Percentiles rank a stretch among this genome's conserved stretches.
phyloP scores from a whole-genome alignment of 2,797 vertebrate species.

The Muscicapa comitata region DNA sequence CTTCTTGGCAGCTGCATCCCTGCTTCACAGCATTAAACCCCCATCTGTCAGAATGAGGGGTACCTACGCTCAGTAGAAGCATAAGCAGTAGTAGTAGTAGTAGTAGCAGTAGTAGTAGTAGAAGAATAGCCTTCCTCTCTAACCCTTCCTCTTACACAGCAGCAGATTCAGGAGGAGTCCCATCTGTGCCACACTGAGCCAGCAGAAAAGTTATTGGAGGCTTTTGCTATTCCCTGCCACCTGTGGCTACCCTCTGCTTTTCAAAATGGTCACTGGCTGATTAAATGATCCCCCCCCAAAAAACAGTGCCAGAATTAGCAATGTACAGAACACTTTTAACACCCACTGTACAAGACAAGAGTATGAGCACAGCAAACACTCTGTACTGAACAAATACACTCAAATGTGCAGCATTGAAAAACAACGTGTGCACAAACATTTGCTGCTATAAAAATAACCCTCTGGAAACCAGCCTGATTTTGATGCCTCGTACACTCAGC shows the following conservation, averaged over 20 bases:
- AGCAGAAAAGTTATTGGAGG: not conserved
- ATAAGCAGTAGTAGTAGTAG: no score
- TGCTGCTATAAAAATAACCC: not conserved
- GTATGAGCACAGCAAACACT: not conserved
- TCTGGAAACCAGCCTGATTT: not conserved
- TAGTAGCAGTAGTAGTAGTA: no score
- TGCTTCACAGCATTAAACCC: not conserved
- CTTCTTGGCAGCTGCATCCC: not conserved
- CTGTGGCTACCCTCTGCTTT: not conserved
- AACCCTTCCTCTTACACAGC: not conserved
- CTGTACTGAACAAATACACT: not conserved
- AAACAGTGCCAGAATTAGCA: not conserved
- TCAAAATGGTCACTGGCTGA: not conserved
- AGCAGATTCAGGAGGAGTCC: not conserved
- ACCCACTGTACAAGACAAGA: not conserved
- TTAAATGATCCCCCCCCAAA: not conserved
- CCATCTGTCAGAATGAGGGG: not conserved
- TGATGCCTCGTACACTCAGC: not conserved
- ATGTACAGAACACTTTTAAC: not conserved
- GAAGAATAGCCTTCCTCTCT: not conserved
- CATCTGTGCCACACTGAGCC: not conserved
- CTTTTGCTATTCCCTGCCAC: not conserved
- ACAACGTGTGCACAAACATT: not conserved
- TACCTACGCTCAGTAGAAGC: rapidly evolving
- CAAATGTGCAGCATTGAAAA: not conserved